These are phyloP conservation scores for Salvator merianae DNA, from an alignment of 2,113 vertebrate species.

Conservation along the genomic window DNA sequence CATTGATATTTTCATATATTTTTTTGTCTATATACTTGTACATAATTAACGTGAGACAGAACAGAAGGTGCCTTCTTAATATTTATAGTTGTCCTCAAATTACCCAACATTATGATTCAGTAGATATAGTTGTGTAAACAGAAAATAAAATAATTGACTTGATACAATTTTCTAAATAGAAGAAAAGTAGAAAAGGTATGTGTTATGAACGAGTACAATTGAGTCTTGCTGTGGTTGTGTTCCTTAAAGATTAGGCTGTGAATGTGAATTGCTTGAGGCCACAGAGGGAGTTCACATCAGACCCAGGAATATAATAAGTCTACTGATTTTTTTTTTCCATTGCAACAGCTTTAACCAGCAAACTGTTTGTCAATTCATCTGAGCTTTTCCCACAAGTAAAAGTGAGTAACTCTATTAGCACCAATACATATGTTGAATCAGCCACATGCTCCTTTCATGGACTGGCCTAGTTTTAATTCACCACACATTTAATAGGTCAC, in stretches of 20 bases:
- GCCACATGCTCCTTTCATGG: background rate
- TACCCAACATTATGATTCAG: background rate
- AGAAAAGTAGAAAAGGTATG: background rate
- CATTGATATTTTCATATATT: constrained; percentile 13
- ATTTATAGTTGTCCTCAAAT: background rate
- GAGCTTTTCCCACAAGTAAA: background rate
- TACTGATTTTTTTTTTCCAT: background rate
- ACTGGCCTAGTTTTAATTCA: background rate
- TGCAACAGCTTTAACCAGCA: background rate
- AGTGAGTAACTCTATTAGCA: background rate
- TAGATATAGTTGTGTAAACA: background rate
- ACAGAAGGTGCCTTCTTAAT: constrained; percentile 8
- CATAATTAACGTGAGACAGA: background rate
- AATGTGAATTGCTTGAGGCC: background rate
- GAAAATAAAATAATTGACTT: background rate
- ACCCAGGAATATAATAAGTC: background rate
- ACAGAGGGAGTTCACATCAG: background rate
- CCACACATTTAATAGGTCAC: background rate
- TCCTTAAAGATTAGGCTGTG: background rate
- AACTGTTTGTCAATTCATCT: background rate
- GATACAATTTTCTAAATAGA: background rate
- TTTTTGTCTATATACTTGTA: background rate
- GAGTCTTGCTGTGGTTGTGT: constrained; percentile 1
- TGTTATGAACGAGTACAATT: background rate
- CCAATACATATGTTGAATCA: background rate